These are phyloP conservation scores for Procambarus virginalis DNA, from an alignment of 1,140 invertebrate species.

Conservation along the genomic window DNA sequence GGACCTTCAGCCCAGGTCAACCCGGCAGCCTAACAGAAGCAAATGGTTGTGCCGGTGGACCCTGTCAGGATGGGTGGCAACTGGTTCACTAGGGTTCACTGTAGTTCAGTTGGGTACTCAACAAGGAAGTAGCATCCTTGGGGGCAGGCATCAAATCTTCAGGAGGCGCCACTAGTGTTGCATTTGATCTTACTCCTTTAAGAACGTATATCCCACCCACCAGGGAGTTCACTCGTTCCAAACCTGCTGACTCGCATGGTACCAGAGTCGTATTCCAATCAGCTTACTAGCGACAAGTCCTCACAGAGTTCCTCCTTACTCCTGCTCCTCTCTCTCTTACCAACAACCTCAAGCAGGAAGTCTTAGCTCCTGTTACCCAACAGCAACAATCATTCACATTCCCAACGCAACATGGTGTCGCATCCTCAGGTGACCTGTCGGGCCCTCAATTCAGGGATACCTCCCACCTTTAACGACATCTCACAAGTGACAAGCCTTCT, in stretches of 20 bases:
- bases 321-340: conserved; percentile 4
- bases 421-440: background rate
- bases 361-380: conserved; percentile 23
- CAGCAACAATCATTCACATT: background rate
- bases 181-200: background rate
- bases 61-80: too few species aligned
- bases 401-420: background rate
- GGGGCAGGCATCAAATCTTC: too few species aligned
- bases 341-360: conserved; percentile 29
- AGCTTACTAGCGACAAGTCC: background rate
- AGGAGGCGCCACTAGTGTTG: background rate
- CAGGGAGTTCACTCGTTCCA: conserved; percentile 14
- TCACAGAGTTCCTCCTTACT: background rate
- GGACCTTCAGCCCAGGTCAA: too few species aligned
- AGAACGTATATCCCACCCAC: conserved; percentile 12
- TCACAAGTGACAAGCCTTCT: too few species aligned
- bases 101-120: too few species aligned
- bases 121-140: too few species aligned
- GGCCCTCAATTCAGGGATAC: conserved; percentile 14
- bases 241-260: background rate
- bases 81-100: too few species aligned
- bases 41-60: too few species aligned
- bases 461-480: conserved; percentile 30
- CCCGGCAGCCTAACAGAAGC: too few species aligned
- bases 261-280: background rate